Conservation (phyloP, 2,797 vertebrate species). For the Hydrophis major region DNA sequence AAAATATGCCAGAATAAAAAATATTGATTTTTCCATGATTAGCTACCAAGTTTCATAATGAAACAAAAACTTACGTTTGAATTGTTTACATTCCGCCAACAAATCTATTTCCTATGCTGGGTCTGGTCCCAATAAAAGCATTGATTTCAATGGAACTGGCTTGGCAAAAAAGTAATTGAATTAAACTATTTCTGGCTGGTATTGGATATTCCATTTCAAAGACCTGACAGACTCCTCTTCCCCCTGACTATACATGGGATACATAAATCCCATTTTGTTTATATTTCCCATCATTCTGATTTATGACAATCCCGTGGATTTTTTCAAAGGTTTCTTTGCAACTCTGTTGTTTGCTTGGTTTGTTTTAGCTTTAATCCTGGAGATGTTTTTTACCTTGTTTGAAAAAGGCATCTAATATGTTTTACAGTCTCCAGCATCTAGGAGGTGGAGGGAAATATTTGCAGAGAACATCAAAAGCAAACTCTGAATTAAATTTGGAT, state of each 20-base stretch:
- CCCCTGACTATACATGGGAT: slow-evolving; percentile 14
- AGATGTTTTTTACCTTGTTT: slow-evolving; percentile 57
- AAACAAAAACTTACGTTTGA: background rate
- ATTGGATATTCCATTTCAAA: background rate
- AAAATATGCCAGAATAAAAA: background rate
- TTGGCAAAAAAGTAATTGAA: background rate
- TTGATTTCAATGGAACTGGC: slow-evolving; percentile 1
- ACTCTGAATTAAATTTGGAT: slow-evolving; percentile 64
- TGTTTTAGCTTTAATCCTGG: background rate
- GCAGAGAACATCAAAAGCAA: slow-evolving; percentile 58
- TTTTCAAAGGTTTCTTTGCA: slow-evolving; percentile 66
- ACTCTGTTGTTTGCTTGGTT: slow-evolving; percentile 47
- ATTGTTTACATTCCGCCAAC: background rate
- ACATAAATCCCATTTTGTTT: slow-evolving; percentile 53
- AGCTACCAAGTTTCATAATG: background rate
- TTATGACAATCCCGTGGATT: slow-evolving; percentile 57
- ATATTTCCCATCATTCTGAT: slow-evolving; percentile 59
- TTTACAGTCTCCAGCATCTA: slow-evolving; percentile 63
- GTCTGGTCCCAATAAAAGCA: background rate
- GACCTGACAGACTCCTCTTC: slow-evolving; percentile 21
- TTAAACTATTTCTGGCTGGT: background rate
- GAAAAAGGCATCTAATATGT: slow-evolving; percentile 49
- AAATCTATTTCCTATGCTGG: background rate
- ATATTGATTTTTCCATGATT: background rate
- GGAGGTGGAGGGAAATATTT: slow-evolving; percentile 57